phyloP scores from a whole-genome alignment of 2,113 vertebrate genomes.

The Eurypyga helias region DNA sequence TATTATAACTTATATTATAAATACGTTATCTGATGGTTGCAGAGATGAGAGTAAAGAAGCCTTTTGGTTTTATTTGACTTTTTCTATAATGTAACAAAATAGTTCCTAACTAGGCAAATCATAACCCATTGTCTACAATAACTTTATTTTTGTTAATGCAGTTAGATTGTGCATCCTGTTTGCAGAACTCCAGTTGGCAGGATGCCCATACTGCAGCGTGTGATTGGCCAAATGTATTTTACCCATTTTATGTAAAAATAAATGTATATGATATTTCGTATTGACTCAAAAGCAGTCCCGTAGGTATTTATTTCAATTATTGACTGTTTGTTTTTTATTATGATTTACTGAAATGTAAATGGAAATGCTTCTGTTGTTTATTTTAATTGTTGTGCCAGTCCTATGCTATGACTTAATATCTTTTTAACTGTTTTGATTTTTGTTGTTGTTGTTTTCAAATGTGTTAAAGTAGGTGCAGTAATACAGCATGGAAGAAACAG shows the following conservation, averaged over 20 bases:
- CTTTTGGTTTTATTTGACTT: neutral
- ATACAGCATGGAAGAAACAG: neutral
- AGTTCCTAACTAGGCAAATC: neutral
- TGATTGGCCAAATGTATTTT: neutral
- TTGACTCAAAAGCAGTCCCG: neutral
- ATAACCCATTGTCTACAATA: neutral
- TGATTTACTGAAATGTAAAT: neutral
- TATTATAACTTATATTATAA: no score
- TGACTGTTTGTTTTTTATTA: neutral
- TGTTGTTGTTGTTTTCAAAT: neutral
- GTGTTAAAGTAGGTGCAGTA: neutral
- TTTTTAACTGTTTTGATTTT: neutral
- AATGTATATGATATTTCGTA: neutral
- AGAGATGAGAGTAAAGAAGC: neutral
- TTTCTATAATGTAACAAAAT: neutral
- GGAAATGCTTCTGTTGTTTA: neutral
- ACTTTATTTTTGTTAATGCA: neutral
- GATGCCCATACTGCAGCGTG: neutral
- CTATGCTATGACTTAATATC: neutral
- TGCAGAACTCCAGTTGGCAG: neutral
- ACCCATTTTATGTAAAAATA: neutral
- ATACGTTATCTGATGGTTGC: accelerated
- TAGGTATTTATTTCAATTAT: neutral
- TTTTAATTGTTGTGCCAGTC: neutral
- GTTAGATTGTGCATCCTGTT: neutral